phyloP scores from a whole-genome alignment of 2,888 invertebrate species.

The Lithophane leautieri region DNA sequence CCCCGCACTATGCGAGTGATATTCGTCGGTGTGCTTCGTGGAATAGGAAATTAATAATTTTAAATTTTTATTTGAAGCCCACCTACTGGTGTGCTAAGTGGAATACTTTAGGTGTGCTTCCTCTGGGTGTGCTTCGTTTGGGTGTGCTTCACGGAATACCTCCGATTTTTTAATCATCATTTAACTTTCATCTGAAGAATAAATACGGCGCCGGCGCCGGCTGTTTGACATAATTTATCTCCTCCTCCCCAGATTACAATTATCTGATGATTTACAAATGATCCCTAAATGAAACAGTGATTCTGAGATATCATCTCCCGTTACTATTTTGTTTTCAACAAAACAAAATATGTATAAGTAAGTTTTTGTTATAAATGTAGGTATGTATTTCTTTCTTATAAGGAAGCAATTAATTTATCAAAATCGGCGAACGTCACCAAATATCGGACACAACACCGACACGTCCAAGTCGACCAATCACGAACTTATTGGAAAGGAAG shows the following conservation, averaged over 20 bases:
- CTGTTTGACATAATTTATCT: not conserved
- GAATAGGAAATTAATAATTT: no score
- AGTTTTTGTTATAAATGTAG: not conserved
- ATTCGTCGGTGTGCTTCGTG: no score
- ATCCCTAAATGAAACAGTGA: not conserved
- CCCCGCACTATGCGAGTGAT: no score
- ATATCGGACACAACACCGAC: constrained; percentile 17
- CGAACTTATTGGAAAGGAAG: constrained; percentile 49
- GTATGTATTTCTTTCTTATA: not conserved
- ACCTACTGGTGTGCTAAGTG: no score
- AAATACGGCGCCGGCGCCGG: not conserved
- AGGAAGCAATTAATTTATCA: not conserved
- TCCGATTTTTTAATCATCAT: not conserved
- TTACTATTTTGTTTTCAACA: not conserved
- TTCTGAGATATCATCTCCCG: not conserved
- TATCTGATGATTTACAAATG: not conserved
- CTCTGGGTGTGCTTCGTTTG: no score
- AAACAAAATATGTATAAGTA: not conserved
- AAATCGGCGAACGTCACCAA: not conserved
- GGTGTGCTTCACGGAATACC: no score
- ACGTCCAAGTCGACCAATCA: constrained; percentile 29
- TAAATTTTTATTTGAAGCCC: no score
- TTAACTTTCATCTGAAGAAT: not conserved
- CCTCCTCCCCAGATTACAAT: not conserved
- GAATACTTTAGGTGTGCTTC: no score